Conservation (phyloP, 2,113 vertebrate species). For the Lasiurus cinereus region DNA sequence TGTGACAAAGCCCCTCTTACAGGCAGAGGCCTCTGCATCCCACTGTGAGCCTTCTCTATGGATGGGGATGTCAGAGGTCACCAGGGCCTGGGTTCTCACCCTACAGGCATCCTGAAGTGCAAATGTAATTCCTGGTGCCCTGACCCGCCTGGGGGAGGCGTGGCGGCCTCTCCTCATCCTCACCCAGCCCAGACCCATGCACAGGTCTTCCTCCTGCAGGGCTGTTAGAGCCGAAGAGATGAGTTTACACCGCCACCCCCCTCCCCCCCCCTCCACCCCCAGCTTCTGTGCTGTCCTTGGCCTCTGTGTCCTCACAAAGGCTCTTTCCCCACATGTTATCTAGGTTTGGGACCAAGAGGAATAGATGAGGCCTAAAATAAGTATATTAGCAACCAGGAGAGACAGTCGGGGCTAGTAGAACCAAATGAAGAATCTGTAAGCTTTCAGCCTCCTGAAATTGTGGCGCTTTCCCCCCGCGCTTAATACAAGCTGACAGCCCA, state of each 20-base stretch:
- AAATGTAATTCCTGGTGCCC: background rate
- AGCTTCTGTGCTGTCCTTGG: background rate
- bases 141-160: background rate
- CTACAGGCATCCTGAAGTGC: background rate
- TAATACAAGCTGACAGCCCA: slow-evolving; percentile 74
- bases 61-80: background rate
- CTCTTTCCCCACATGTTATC: background rate
- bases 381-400: background rate
- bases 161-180: background rate
- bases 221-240: background rate
- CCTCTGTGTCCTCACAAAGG: background rate
- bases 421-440: slow-evolving; percentile 41
- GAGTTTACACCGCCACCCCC: background rate
- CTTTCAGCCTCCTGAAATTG: slow-evolving; percentile 63
- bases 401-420: background rate
- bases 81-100: background rate
- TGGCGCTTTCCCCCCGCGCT: accelerated
- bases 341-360: slow-evolving; percentile 25
- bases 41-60: background rate
- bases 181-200: background rate
- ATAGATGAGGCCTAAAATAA: slow-evolving; percentile 54
- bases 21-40: background rate
- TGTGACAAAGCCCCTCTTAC: background rate
- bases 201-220: background rate
- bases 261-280: background rate